Conservation (phyloP, 2,888 invertebrate genomes). For the Cosmopolites sordidus region DNA sequence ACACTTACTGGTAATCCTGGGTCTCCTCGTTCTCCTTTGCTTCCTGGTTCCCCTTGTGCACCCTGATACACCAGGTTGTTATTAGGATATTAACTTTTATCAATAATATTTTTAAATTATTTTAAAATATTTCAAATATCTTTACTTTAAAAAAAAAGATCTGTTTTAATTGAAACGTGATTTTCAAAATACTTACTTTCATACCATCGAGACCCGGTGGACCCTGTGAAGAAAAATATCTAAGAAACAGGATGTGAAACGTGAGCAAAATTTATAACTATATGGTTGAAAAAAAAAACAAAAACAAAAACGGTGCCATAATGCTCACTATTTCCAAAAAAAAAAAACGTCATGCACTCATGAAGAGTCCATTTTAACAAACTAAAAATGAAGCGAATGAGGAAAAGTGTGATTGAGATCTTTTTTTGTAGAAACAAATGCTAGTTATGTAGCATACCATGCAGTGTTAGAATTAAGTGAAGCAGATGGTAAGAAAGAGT, state of each 20-base stretch:
- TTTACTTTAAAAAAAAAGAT: not conserved
- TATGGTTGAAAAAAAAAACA: slow-evolving; percentile 7
- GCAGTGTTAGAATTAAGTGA: no score
- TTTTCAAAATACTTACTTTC: slow-evolving; percentile 74
- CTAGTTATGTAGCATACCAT: no score
- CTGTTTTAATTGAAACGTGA: slow-evolving; percentile 8
- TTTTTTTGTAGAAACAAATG: no score
- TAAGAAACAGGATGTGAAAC: slow-evolving; percentile 36
- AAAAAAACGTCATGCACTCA: not conserved
- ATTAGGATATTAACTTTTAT: slow-evolving; percentile 9
- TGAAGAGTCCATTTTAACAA: no score
- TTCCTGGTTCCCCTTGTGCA: slow-evolving; percentile 87
- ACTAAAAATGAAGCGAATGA: no score
- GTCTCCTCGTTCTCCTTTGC: slow-evolving; percentile 89
- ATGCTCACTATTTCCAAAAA: slow-evolving; percentile 17
- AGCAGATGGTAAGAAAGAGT: no score
- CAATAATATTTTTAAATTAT: no score
- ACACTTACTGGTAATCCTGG: slow-evolving; percentile 85
- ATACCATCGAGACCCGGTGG: slow-evolving; percentile 92
- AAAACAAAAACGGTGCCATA: slow-evolving; percentile 8
- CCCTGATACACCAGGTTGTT: slow-evolving; percentile 56
- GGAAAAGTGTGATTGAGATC: no score
- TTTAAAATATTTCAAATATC: not conserved
- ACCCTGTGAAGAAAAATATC: slow-evolving; percentile 67
- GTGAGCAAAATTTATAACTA: slow-evolving; percentile 15